These are phyloP conservation scores for Hydrozoanthus tunicans DNA, from an alignment of 64 coral and sea anemone genomes.

Conservation along the genomic window DNA sequence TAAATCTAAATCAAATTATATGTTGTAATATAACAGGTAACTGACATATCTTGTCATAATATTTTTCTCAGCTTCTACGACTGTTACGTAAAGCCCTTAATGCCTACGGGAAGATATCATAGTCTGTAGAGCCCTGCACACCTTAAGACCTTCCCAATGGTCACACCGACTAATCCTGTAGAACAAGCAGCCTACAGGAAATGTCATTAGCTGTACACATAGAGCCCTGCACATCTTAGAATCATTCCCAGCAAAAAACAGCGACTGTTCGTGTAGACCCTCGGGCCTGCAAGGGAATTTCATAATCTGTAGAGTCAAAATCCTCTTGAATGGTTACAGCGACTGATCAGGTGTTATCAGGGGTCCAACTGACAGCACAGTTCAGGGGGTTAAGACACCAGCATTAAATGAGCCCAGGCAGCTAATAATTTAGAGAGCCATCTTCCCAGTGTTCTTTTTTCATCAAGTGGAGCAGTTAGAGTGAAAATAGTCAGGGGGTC, in stretches of 20 bases:
- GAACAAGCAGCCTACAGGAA: not conserved
- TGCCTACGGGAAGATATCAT: slow-evolving; percentile 22
- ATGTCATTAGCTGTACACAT: not conserved
- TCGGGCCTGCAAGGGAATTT: too few relatives aligned
- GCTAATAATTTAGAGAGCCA: not conserved
- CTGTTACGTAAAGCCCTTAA: slow-evolving; percentile 9
- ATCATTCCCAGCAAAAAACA: not conserved
- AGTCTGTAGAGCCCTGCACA: slow-evolving; percentile 8
- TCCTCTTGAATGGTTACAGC: too few relatives aligned
- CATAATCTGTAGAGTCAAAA: too few relatives aligned
- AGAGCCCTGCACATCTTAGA: not conserved
- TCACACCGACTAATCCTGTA: not conserved
- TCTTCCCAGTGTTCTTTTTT: not conserved
- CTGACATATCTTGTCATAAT: slow-evolving; percentile 34
- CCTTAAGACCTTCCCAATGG: not conserved
- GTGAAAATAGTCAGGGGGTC: slow-evolving; percentile 13
- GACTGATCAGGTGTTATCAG: too few relatives aligned
- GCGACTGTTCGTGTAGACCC: not conserved
- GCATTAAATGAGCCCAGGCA: not conserved
- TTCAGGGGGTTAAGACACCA: not conserved
- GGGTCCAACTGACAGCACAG: too few relatives aligned
- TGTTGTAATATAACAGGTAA: not conserved
- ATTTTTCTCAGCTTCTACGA: slow-evolving; percentile 38
- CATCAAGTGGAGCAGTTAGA: not conserved
- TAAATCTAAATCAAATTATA: not conserved